A percentile compares a stretch with the other conserved stretches of the same genome.
These are phyloP conservation scores for Bryconaethiops microstoma DNA, from an alignment of 2,797 vertebrate genomes.

Conservation along the genomic window DNA sequence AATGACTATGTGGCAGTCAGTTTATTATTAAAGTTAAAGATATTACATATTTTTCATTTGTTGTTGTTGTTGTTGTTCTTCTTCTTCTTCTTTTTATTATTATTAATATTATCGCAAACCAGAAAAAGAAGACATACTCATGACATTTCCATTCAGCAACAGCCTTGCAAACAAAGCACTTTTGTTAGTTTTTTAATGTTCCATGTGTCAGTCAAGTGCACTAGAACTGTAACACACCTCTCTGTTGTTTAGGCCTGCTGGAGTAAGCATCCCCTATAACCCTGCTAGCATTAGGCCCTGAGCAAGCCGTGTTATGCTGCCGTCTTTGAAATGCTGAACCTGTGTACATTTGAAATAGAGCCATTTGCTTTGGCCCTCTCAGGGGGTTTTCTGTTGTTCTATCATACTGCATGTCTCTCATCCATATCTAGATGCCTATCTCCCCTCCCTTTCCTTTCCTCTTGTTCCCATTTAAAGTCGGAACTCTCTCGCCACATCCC, in stretches of 20 bases:
- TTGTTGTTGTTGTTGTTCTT: no score
- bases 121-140: no score
- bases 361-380: slow-evolving; percentile 20
- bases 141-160: no score
- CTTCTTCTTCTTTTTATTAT: no score
- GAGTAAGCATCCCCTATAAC: background rate
- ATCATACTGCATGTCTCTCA: slow-evolving; percentile 26
- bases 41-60: no score
- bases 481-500: slow-evolving; percentile 54
- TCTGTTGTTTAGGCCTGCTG: background rate
- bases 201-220: background rate
- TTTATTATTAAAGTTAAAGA: no score
- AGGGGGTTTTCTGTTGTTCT: background rate
- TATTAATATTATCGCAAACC: no score
- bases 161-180: no score
- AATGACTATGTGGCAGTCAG: no score
- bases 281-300: background rate
- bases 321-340: slow-evolving; percentile 8
- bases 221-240: background rate
- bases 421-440: slow-evolving; percentile 51
- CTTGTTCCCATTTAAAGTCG: slow-evolving; percentile 46
- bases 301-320: background rate
- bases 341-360: slow-evolving; percentile 23
- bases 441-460: slow-evolving; percentile 52
- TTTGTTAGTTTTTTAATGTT: background rate